A percentile compares a stretch with the other conserved stretches of the same genome.
These are phyloP conservation scores for Acinonyx jubatus DNA, from an alignment of 2,113 vertebrate genomes.

Conservation along the genomic window DNA sequence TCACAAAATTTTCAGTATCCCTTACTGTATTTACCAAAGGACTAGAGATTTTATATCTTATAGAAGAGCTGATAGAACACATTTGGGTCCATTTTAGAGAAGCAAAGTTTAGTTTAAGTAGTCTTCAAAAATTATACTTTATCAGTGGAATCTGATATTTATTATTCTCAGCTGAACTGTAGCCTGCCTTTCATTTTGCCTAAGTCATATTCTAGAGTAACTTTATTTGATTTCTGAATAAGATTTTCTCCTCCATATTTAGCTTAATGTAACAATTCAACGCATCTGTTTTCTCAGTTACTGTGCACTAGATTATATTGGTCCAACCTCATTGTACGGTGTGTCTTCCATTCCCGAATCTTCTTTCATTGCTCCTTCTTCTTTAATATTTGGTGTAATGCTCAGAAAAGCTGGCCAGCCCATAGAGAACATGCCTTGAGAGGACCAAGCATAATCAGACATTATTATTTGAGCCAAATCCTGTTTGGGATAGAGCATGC, in stretches of 20 bases:
- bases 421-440: conserved; percentile 95
- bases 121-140: conserved; percentile 7
- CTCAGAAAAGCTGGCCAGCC: conserved; percentile 98
- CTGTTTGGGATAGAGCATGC: neutral
- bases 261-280: neutral
- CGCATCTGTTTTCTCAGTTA: neutral
- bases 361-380: conserved; percentile 99
- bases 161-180: neutral
- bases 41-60: neutral
- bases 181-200: neutral
- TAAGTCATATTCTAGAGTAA: neutral
- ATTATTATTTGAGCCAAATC: neutral
- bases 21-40: neutral
- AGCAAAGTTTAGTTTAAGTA: neutral
- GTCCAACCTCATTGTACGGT: conserved; percentile 95
- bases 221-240: neutral
- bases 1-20: neutral
- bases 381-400: conserved; percentile 98
- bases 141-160: neutral
- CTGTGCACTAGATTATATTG: neutral
- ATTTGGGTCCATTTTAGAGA: neutral
- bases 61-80: neutral
- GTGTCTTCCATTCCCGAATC: conserved; percentile 98
- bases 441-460: conserved; percentile 43
- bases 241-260: neutral